Evolutionary conservation across 2,113 vertebrate species (phyloP), one percentile per base, ranked within the genome.

Genomic region (Heterotis niloticus): DNA sequence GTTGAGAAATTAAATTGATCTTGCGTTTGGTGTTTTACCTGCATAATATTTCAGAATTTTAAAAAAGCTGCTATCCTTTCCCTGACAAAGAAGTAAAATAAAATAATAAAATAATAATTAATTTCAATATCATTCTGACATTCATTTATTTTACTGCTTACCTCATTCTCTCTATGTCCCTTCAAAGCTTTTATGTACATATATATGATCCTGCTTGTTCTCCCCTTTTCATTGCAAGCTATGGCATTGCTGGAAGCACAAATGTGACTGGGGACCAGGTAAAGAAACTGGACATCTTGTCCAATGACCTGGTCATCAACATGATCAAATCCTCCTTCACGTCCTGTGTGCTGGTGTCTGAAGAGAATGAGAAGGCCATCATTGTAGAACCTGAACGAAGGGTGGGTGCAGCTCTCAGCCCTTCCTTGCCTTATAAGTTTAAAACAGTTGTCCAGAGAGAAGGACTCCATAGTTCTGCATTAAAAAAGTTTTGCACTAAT

Each of bases 211-310:
- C 5, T n/a, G 1, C 23, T 66, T n/a, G 23, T 24, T 66, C 64
- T 66, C 10, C 29, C n/a, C 5, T 77, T 26, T 13, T 56, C 70
- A 81, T 73, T 14, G 29, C 13, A 60, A 99, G 98, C 3, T 99
- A 96, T 79, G 97, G 98, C 80, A 98, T 99, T 81, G 94, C 96
- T 44, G 98, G 98, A 10, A 96, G 92, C 87, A 96, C 95, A 83
- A 99, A 99, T 0, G 95, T 99, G 83, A 99, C 98, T 0, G 96
- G 97, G 7, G 98, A 99, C 79, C 96, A 99, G 83, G 98, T 99
- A 4, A 99, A 99, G 92, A 99, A 99, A 83, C 79, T 99, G 86
- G 97, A 99, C 51, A 82, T 99, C 78, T 94, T 99, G 80, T 97
- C 98, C 87, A 99, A 99, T 70, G 97, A 98, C 84, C 86, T 99